Evolutionary conservation across 2,797 vertebrate genomes (phyloP), one percentile per base, ranked within the genome.

Genomic region (Tadarida brasiliensis): DNA sequence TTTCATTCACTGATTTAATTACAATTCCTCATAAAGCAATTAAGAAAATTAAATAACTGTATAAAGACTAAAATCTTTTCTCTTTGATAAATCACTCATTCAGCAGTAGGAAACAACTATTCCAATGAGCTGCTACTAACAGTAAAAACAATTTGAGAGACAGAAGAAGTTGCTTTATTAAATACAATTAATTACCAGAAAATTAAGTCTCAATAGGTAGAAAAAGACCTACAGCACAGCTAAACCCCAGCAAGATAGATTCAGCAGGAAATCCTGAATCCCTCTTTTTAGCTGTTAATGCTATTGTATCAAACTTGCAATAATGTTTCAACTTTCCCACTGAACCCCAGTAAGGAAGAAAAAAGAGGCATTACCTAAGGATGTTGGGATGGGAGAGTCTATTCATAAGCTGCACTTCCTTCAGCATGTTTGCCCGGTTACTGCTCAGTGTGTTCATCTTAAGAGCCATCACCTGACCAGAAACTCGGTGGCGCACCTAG

Each of bases 361-460:
- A 54, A 82, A 80, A 20, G 17, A 3, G 11, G 71, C 26, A 33
- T 90, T 98, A 99, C 99, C 99, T 99, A 97, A 99, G 98, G 97
- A 99, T 99, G 98, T 99, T 99, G 51, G 99, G 99, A 97, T 99
- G 99, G 28, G 99, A 99, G 54, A 99, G 99, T 68, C 99, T 99
- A 98, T 99, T 99, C 99, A 99, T 99, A 73, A 99, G 99, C 83
- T 99, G 99, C 80, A 99, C 99, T 96, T 99, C 99, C 97, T 99
- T 99, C 97, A 99, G 98, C 99, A 99, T 99, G 97, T 99, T 99
- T 56, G 99, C 99, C 97, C 99, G 98, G 98, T 99, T 99, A 98
- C 99, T 99, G 98, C 99, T 99, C 97, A 99, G 98, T 7, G 98
- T 99, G 98, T 99, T 99, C 99, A 99, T 99, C 99, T 99, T 99